Base-by-base conservation (phyloP, 2,797 vertebrate species). In the Strix occidentalis region DNA sequence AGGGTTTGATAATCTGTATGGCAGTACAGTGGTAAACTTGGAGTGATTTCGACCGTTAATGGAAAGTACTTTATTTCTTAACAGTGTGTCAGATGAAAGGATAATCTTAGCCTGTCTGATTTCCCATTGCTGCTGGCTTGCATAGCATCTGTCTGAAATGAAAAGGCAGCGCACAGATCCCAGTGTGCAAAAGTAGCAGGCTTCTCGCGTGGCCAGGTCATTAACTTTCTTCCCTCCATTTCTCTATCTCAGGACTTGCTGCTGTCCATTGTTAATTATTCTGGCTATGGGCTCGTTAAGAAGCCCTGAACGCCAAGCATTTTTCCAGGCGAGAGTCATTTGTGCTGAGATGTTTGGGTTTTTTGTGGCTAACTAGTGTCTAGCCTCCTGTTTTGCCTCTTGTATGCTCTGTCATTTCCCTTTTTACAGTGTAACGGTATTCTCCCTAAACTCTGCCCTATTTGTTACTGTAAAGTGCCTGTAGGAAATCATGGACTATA, bases 141-240 rank as follows among this genome's bases (percentile, higher is more conserved):
- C 86, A 28, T 57, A 87, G 78, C 19, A 66, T 43, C 69, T 88
- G 26, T 53, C 53, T 72, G 16, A 37, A 54, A 84, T 39, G 86
- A 71, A 80, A 87, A 84, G 70, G 66, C 95, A 95, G n/a, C 3
- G 5, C 60, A 10, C 43, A 46, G 75, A 93, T 90, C 53, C 29
- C 53, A 24, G 76, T 17, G 26, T 80, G 80, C 68, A 92, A 31
- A 75, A 9, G n/a, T 89, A 94, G 41, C 29, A 28, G 70, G 76
- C 58, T 21, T 70, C 66, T 90, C 13, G 1, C 0, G 1, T 94
- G 94, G 85, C 92, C 57, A 25, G 57, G 57, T 89, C 45, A 1
- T 93, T 96, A 63, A 53, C 80, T 96, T 93, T 86, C 81, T 97
- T 96, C 79, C 80, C 75, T 93, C 77, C 51, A 25, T 10, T 89